Percentiles rank a stretch among this genome's conserved stretches.
phyloP scores from a whole-genome alignment of 23 tunicate species.

The Ciona savignyi region DNA sequence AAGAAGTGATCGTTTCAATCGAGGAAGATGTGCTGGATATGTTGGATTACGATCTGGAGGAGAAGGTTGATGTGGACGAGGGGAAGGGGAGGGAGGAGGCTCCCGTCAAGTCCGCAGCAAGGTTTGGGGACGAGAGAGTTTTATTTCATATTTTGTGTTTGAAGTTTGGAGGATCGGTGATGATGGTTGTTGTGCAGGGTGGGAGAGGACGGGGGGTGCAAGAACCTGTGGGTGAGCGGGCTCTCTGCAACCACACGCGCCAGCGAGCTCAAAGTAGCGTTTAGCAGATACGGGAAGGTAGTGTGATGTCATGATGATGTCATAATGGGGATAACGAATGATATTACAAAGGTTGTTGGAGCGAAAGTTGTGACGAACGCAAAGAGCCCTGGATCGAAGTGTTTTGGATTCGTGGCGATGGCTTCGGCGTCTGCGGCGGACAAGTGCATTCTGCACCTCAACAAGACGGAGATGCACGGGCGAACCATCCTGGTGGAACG shows the following conservation, averaged over 20 bases:
- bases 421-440: conserved; percentile 34
- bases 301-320: not conserved
- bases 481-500: conserved; percentile 49
- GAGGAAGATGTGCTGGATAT: conserved; percentile 68
- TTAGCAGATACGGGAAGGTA: conserved; percentile 68
- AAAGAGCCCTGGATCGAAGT: conserved; percentile 38
- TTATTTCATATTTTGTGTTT: no score
- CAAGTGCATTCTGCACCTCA: conserved; percentile 45
- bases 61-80: conserved; percentile 4
- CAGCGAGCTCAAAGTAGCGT: conserved; percentile 61
- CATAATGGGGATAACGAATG: no score
- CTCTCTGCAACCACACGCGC: conserved; percentile 66
- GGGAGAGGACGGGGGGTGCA: not conserved
- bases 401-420: conserved; percentile 73
- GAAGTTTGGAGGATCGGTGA: no score
- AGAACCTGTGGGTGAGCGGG: conserved; percentile 62
- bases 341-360: conserved; percentile 37
- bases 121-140: not conserved
- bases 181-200: no score
- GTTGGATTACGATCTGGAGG: conserved; percentile 64
- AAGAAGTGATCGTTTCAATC: conserved; percentile 13
- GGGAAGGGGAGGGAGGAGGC: not conserved
- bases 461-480: conserved; percentile 59
- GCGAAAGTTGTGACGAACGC: conserved; percentile 71
- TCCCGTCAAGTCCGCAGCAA: not conserved